Percentiles rank a stretch among this genome's conserved stretches.
These are phyloP conservation scores for Xiphophorus maculatus DNA, from an alignment of 2,113 vertebrate genomes.

Conservation along the genomic window DNA sequence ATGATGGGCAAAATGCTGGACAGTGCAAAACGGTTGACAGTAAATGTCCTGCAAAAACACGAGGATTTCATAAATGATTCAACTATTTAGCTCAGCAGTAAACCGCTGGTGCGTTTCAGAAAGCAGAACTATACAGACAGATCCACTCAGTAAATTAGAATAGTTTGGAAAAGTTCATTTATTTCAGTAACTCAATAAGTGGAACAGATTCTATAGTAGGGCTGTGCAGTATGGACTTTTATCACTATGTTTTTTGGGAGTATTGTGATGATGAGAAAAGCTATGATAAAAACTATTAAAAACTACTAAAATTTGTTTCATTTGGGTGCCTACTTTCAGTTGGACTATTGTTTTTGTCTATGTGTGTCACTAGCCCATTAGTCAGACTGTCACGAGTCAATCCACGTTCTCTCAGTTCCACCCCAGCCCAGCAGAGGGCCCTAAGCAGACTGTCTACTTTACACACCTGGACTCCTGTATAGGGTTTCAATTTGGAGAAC, in stretches of 20 bases:
- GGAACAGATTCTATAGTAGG: not conserved
- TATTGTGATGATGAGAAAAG: not conserved
- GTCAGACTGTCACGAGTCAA: not conserved
- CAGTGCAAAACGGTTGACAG: not conserved
- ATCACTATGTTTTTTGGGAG: not conserved
- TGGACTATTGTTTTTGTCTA: not conserved
- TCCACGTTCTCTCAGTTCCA: not conserved
- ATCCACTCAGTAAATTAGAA: not conserved
- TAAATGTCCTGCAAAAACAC: not conserved
- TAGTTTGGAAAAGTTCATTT: not conserved
- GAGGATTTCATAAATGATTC: not conserved
- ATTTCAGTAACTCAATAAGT: not conserved
- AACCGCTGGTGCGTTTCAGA: not conserved
- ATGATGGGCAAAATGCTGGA: conserved; percentile 14
- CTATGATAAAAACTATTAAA: not conserved
- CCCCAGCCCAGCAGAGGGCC: not conserved
- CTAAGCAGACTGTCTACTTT: too few relatives aligned
- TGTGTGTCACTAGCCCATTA: not conserved
- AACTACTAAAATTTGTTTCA: not conserved
- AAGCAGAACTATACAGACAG: not conserved
- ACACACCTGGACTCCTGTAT: too few relatives aligned
- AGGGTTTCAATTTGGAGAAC: too few relatives aligned
- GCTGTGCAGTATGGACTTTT: too few relatives aligned
- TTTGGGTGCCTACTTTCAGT: not conserved
- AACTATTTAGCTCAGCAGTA: not conserved